Percentiles rank a stretch among this genome's conserved stretches.
Conservation (phyloP, 1,140 invertebrate species). For the Zaprionus ornatus region DNA sequence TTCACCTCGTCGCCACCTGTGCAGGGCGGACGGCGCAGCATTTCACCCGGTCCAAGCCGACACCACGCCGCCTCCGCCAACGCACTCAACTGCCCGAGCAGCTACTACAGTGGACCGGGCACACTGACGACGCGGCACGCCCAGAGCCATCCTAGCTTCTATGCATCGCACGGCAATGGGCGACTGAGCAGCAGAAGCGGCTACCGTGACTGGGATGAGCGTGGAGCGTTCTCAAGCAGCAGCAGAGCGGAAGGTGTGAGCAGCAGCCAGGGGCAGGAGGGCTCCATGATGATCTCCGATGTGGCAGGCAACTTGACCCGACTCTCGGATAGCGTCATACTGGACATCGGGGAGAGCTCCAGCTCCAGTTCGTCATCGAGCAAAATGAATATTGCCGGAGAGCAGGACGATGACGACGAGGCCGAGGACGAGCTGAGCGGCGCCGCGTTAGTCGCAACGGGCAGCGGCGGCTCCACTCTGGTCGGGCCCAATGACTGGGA, state of each 20-base stretch:
- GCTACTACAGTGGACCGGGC: conserved; percentile 66
- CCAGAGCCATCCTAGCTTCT: conserved; percentile 72
- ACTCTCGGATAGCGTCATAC: conserved; percentile 73
- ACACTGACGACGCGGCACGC: conserved; percentile 55
- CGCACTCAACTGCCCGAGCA: conserved; percentile 66
- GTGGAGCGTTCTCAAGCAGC: conserved; percentile 7
- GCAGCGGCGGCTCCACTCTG: conserved; percentile 15
- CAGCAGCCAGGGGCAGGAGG: not conserved
- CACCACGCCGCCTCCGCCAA: conserved; percentile 71
- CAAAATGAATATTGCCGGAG: conserved; percentile 62
- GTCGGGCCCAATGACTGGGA: conserved; percentile 87
- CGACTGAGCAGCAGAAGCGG: conserved; percentile 43
- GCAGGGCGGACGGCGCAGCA: conserved; percentile 57
- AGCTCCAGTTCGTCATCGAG: conserved; percentile 75
- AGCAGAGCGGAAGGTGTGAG: conserved; percentile 3
- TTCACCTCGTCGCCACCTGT: conserved; percentile 86
- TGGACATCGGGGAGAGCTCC: conserved; percentile 82
- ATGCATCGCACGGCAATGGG: conserved; percentile 56
- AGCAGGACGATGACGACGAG: conserved; percentile 61
- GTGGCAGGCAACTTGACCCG: conserved; percentile 70
- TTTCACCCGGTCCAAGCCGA: conserved; percentile 64
- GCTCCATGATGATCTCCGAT: conserved; percentile 60
- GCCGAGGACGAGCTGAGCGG: conserved; percentile 41
- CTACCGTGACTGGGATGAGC: conserved; percentile 57
- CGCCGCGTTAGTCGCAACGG: conserved; percentile 24